Evolutionary conservation across 2,797 vertebrate genomes (phyloP), one percentile per base, ranked within the genome.

Genomic region (Takifugu rubripes): DNA sequence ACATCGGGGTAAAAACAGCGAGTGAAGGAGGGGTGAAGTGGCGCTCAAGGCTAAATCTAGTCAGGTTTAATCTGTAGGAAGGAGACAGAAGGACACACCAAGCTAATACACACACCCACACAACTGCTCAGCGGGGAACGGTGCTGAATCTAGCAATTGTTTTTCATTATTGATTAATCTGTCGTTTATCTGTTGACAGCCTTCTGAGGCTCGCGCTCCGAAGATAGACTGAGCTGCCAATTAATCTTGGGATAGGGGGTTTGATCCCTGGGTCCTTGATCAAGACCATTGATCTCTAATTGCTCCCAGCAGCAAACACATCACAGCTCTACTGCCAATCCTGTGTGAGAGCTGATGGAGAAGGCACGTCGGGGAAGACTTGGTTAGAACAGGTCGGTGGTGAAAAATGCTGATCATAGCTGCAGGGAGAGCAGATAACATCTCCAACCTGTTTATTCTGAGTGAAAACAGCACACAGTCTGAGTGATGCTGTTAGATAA

Each of bases 101-200:
- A 53, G 48, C 54, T 54, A 51, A 64, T 42, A 56, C 55, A 17
- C 52, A 46, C 47, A n/a, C 60, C 10, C 58, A 56, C 31, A 31
- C 56, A 42, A 50, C 3, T 10, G 56, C 11, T 50, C 25, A 69
- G 50, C 52, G 25, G 3, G 47, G 63, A 55, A 42, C 0, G 43
- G 27, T 14, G 42, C 58, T 24, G 56, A 14, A 55, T 12, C 54
- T 47, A 42, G 52, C 40, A 14, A 69, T 66, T 68, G 56, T 56
- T 64, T 40, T 77, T 68, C 51, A 61, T 25, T 54, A 83, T 65
- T 61, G 74, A 74, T 70, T 68, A 33, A 62, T 64, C 49, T 63
- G 75, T 70, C 75, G 71, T 56, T 82, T 69, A 75, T 64, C 40
- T 49, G 61, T 12, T 45, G 49, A 61, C 10, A 9, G 63, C 29